Conservation (phyloP, 2,113 vertebrate species). For the Plotosus lineatus region DNA sequence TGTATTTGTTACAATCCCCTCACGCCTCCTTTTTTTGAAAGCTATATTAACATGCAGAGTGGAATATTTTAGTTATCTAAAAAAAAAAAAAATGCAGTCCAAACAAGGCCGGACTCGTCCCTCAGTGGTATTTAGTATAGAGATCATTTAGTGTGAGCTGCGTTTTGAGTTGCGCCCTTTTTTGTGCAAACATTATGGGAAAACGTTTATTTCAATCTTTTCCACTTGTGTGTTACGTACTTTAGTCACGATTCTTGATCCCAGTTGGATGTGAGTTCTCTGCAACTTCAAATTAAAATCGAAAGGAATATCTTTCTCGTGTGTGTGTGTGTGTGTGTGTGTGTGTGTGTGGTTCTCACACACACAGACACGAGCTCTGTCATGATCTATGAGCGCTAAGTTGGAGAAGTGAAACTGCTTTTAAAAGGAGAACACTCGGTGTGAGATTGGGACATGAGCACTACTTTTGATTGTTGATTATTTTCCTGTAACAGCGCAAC, state of each 20-base stretch:
- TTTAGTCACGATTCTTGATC: no score
- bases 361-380: no score
- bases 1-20: conserved; percentile 67
- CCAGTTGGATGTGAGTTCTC: no score
- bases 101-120: conserved; percentile 46
- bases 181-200: conserved; percentile 35
- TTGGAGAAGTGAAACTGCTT: not conserved
- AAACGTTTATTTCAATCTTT: no score
- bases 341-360: no score
- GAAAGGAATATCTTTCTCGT: no score
- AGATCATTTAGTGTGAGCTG: conserved; percentile 52
- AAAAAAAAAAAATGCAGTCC: conserved; percentile 54
- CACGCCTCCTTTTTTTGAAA: conserved; percentile 46
- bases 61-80: conserved; percentile 71
- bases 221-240: no score
- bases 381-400: no score
- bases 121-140: conserved; percentile 54
- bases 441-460: no score
- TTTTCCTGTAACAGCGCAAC: not conserved
- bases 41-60: conserved; percentile 67
- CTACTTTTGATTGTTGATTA: not conserved
- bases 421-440: not conserved
- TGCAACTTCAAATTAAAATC: no score
- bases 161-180: conserved; percentile 46
- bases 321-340: no score